Conservation (phyloP, 1,140 invertebrate genomes). For the Drosophila repletoides region DNA sequence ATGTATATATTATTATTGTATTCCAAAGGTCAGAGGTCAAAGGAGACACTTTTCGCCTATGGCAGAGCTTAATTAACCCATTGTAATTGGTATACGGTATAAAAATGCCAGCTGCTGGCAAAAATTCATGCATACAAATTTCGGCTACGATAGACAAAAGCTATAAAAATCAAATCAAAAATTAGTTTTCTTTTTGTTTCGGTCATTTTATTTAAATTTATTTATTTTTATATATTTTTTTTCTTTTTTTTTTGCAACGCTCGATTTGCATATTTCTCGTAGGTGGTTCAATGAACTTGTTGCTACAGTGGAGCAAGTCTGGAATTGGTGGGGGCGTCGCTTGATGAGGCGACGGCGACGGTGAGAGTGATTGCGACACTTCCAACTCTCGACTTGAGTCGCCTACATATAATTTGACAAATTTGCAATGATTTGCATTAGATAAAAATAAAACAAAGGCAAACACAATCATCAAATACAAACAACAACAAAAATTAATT, state of each 20-base stretch:
- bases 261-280: slow-evolving; percentile 78
- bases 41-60: no score
- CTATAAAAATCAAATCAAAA: slow-evolving; percentile 65
- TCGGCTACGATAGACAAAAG: slow-evolving; percentile 49
- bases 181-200: slow-evolving; percentile 65
- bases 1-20: background rate
- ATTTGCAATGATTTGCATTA: slow-evolving; percentile 72
- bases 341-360: slow-evolving; percentile 56
- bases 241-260: slow-evolving; percentile 45
- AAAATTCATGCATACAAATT: slow-evolving; percentile 39
- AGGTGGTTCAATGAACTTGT: slow-evolving; percentile 79
- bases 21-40: background rate
- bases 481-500: slow-evolving; percentile 25
- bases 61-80: no score
- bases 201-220: slow-evolving; percentile 55
- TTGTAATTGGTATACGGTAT: slow-evolving; percentile 5
- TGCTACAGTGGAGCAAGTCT: slow-evolving; percentile 31
- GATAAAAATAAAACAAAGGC: slow-evolving; percentile 46
- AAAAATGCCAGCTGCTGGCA: slow-evolving; percentile 27
- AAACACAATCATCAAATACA: slow-evolving; percentile 36
- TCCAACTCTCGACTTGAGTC: slow-evolving; percentile 56
- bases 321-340: slow-evolving; percentile 55
- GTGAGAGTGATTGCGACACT: slow-evolving; percentile 53
- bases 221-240: slow-evolving; percentile 15
- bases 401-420: slow-evolving; percentile 76